Evolutionary conservation across 1,140 invertebrate species (phyloP).

Genomic region (Drosophila teissieri): DNA sequence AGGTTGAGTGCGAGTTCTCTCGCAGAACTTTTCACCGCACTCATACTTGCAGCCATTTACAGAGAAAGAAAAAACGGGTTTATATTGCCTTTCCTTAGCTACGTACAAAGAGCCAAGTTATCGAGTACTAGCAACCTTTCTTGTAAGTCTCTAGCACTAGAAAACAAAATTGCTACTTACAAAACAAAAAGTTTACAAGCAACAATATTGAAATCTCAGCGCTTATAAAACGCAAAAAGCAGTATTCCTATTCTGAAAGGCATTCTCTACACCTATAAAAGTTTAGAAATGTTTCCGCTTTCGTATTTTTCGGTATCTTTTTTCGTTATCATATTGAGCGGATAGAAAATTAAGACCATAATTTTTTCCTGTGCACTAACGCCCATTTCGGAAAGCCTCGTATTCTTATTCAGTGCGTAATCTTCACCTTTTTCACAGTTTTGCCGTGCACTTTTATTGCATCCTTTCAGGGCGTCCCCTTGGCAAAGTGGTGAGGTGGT

Average conservation of each 20-base stretch:
- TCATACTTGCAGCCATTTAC: not conserved
- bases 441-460: constrained; percentile 74
- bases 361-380: constrained; percentile 11
- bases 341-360: no score
- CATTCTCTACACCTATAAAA: no score
- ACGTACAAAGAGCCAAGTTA: no score
- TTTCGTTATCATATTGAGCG: not conserved
- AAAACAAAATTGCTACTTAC: no score
- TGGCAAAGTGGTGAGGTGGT: no score
- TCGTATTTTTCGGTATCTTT: not conserved
- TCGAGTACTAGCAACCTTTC: no score
- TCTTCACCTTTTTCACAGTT: constrained; percentile 75
- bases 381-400: constrained; percentile 47
- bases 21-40: constrained; percentile 18
- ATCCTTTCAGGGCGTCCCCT: constrained; percentile 33
- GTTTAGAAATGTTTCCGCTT: not conserved
- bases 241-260: no score
- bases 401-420: constrained; percentile 79
- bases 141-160: no score
- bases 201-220: no score
- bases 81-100: no score
- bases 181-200: no score
- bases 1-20: constrained; percentile 44
- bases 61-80: not conserved
- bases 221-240: no score